Evolutionary conservation across 2,797 vertebrate species (phyloP), one percentile per base, ranked within the genome.

Genomic region (Xyrichtys novacula): DNA sequence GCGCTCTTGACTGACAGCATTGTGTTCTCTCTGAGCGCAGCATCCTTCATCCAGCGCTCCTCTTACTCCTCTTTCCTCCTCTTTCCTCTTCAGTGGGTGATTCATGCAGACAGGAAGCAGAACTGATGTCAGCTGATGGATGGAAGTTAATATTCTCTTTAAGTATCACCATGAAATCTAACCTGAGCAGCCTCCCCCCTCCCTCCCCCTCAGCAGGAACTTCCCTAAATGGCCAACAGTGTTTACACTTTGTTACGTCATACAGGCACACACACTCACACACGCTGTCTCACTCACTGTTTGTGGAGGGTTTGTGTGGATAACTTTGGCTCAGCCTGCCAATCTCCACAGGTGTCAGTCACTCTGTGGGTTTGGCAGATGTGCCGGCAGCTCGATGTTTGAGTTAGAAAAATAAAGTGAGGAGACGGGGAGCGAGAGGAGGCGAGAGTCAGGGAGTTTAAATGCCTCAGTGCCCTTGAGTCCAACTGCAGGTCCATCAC

Each of bases 191-290:
- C n/a, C 44, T 12, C n/a, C 11, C 32, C 32, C 14, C 31, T 14
- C 60, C 55, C 4, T 1, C 25, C 50, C 19, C 66, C 65, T 50
- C 31, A 48, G n/a, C 39, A 60, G 61, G 53, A 84, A 65, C 54
- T 72, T 72, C 40, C 62, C 69, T 60, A 76, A 84, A 76, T 50
- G 65, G 26, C 69, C 71, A 64, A 49, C 56, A 42, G 69, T 62
- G 74, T 89, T 86, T 82, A 69, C 74, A 43, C 69, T 62, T 49
- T 46, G 71, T 81, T 86, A 69, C 70, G 43, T 88, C 88, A 80
- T 48, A 16, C 39, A 36, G 31, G 19, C 55, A 19, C 8, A 46
- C 60, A 20, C 46, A 70, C 47, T n/a, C 29, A 40, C 47, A 34
- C 32, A 12, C 11, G 14, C 32, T 3, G 10, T 11, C 32, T 11